Evolutionary conservation across 2,888 invertebrate genomes (phyloP), one percentile per base, ranked within the genome.

Genomic region (Dynastes grantii): DNA sequence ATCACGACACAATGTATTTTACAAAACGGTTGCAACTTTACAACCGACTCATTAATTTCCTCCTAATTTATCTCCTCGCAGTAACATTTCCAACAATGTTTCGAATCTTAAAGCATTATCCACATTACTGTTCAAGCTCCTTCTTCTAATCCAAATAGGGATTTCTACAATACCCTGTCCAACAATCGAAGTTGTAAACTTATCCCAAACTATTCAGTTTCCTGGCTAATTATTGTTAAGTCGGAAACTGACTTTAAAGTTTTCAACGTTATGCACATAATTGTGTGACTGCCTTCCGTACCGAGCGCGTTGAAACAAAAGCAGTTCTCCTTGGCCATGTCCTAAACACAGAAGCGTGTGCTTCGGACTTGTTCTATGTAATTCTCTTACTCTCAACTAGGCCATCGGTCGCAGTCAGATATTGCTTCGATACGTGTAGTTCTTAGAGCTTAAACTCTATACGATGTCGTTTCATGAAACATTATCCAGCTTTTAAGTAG

Each of bases 391-490:
- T 16, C 68, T 68, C 51, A 22, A 58, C 55, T 58, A 58, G 27
- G 55, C 16, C 51, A 27, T 29, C 68, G 68, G 49, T 68, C 68
- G 49, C 68, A 29, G 40, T 49, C 13, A 51, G 68, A 68, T 68
- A 68, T 68, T 68, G 68, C 40, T 51, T 27, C 68, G 11, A 68
- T 68, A 68, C 68, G 68, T 68, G 29, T 32, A 68, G 68, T 68
- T 49, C 68, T 51, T 51, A 53, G 40, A 49, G 22, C 51, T 51
- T 68, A 68, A 68, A 68, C 68, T 68, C 51, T 51, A 51, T 68
- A 68, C 51, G 68, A 68, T 51, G 68, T 68, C 68, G 68, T 68
- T 68, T 51, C 68, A 51, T 51, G 68, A n/a, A 68, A 68, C 68
- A 51, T 68, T 68, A 68, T 68, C 51, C 68, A 29, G 68, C 51